phyloP scores from a whole-genome alignment of 2,888 invertebrate genomes.

The Creontiades dilutus region DNA sequence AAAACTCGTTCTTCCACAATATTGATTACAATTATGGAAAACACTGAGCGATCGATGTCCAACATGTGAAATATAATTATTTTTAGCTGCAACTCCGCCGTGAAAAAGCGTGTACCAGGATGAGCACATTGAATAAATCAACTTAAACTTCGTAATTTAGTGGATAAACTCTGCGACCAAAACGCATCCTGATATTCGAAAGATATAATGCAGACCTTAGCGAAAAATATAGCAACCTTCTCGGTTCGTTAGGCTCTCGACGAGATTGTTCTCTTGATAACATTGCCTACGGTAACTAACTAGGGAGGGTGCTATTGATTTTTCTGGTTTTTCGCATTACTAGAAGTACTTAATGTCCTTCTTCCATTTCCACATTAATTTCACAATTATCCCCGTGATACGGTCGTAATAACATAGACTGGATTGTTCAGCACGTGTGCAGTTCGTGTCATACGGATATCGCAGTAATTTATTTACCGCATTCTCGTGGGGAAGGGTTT shows the following conservation, averaged over 20 bases:
- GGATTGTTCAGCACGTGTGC: neutral
- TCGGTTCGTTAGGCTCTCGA: no score
- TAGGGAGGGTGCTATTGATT: neutral
- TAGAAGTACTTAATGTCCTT: neutral
- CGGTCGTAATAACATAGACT: constrained; percentile 3
- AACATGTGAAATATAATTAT: no score
- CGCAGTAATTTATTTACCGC: constrained; percentile 24
- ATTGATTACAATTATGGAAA: neutral
- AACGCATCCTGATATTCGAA: no score
- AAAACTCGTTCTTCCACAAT: neutral
- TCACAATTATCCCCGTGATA: neutral
- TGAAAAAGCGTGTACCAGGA: no score
- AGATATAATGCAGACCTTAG: no score
- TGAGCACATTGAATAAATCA: no score
- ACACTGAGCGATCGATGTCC: neutral
- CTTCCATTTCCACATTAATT: neutral
- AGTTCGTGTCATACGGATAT: constrained; percentile 32
- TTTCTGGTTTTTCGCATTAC: neutral
- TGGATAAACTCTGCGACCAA: no score
- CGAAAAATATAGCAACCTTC: no score
- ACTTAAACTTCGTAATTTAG: no score
- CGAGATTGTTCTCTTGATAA: no score
- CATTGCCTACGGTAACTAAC: no score
- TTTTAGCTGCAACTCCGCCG: no score
- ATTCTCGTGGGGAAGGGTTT: neutral